These are phyloP conservation scores for Octodon degus DNA, from an alignment of 2,113 vertebrate genomes.

Conservation along the genomic window DNA sequence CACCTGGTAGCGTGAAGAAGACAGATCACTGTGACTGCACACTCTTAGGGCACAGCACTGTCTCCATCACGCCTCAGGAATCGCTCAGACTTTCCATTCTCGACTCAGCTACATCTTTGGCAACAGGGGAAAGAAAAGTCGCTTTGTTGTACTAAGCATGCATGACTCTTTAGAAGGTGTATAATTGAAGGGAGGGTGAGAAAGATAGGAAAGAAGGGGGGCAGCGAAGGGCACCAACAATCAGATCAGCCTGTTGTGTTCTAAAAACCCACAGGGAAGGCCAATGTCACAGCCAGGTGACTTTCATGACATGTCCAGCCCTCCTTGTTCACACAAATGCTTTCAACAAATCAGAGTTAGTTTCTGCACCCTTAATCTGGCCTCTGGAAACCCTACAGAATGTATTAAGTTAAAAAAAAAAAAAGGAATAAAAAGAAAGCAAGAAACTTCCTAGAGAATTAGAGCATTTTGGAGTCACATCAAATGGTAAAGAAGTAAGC, in stretches of 20 bases:
- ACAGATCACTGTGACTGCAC: background rate
- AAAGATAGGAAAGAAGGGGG: background rate
- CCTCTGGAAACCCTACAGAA: background rate
- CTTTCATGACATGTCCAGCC: background rate
- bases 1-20: background rate
- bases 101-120: background rate
- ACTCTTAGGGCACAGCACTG: background rate
- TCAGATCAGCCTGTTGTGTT: background rate
- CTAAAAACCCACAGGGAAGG: background rate
- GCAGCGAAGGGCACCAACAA: background rate
- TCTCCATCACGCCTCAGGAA: background rate
- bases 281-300: background rate
- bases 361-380: background rate
- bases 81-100: background rate
- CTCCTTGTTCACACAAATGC: background rate
- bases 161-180: background rate
- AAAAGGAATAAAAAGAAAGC: background rate
- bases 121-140: background rate
- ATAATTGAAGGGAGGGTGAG: background rate
- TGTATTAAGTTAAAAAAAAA: background rate
- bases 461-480: background rate
- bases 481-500: conserved; percentile 1
- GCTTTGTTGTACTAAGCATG: background rate
- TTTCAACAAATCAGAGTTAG: background rate
- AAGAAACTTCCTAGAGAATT: background rate